These are phyloP conservation scores for Pygoscelis antarcticus DNA, from an alignment of 2,113 vertebrate genomes.

Conservation along the genomic window DNA sequence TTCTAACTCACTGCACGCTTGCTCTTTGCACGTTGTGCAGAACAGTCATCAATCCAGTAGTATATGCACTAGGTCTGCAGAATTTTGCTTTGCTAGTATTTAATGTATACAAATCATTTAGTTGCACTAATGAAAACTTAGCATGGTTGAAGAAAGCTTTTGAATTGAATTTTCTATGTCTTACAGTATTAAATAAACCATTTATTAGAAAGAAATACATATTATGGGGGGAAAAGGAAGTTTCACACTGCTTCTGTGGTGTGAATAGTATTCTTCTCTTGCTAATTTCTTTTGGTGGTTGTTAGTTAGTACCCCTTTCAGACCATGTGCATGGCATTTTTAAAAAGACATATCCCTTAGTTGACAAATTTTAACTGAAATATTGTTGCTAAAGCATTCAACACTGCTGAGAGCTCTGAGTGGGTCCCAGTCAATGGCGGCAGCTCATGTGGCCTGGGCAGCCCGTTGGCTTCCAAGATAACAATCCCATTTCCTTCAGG, in stretches of 20 bases:
- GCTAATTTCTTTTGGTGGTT: background rate
- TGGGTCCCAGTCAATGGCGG: fast-evolving
- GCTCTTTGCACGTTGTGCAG: background rate
- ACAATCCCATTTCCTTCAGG: background rate
- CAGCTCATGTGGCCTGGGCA: background rate
- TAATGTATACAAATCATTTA: background rate
- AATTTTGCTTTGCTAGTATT: background rate
- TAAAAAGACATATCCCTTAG: too few species aligned
- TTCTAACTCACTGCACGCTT: background rate
- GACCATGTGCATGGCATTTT: background rate
- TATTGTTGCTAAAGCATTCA: background rate
- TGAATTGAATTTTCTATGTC: background rate
- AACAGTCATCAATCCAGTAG: background rate
- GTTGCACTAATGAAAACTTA: background rate
- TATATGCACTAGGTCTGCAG: background rate
- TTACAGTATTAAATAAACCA: background rate
- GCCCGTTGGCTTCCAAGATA: background rate
- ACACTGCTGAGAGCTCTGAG: background rate
- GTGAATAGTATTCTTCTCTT: background rate
- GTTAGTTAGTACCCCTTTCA: background rate
- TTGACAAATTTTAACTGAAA: background rate
- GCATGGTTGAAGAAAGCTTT: background rate
- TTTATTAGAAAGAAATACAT: background rate
- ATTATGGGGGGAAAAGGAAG: too few species aligned
- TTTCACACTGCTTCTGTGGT: background rate